Evolutionary conservation across 2,888 invertebrate species (phyloP).

Genomic region (Limnephilus marmoratus): DNA sequence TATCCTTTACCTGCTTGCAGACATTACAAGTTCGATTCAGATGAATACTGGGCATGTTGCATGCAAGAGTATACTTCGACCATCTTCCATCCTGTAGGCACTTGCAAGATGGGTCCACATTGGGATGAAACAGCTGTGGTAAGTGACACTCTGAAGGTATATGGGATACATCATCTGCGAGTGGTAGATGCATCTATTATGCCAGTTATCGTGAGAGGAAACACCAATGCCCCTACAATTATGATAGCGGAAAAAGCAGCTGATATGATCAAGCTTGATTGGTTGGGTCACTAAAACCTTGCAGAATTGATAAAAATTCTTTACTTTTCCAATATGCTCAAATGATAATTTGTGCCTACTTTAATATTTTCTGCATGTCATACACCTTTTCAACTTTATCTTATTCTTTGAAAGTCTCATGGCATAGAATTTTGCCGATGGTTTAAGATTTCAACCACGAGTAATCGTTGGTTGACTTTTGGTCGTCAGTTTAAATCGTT

Average conservation of each 20-base stretch:
- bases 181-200: slow-evolving; percentile 84
- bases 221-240: slow-evolving; percentile 89
- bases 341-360: not conserved
- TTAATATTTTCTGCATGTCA: not conserved
- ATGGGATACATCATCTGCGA: slow-evolving; percentile 80
- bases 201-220: slow-evolving; percentile 82
- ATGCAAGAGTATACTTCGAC: slow-evolving; percentile 82
- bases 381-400: not conserved
- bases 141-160: slow-evolving; percentile 79
- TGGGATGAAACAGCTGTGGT: slow-evolving; percentile 81
- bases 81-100: slow-evolving; percentile 83
- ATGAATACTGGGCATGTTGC: slow-evolving; percentile 83
- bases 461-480: not conserved
- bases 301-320: not conserved
- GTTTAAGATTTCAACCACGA: not conserved
- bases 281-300: slow-evolving; percentile 55
- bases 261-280: slow-evolving; percentile 84
- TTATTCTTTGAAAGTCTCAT: not conserved
- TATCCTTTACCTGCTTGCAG: slow-evolving; percentile 79
- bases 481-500: not conserved
- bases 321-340: not conserved
- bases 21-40: slow-evolving; percentile 77
- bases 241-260: slow-evolving; percentile 92
- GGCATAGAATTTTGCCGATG: not conserved
- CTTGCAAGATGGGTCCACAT: slow-evolving; percentile 84